These are phyloP conservation scores for Merluccius polli DNA, from an alignment of 2,797 vertebrate species.

Conservation along the genomic window DNA sequence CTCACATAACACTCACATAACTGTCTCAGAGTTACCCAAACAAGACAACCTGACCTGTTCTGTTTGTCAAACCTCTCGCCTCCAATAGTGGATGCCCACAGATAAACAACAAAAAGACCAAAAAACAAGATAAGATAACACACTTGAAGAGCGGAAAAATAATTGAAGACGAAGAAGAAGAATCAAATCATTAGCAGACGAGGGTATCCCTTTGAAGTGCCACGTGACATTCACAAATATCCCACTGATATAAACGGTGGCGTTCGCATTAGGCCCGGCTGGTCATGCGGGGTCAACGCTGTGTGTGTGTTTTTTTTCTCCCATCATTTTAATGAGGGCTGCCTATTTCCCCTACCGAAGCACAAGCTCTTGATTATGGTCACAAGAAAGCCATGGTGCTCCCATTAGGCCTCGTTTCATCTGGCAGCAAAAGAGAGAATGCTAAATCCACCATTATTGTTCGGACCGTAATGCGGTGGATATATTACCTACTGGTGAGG, in stretches of 20 bases:
- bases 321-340: conserved; percentile 17
- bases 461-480: conserved; percentile 20
- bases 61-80: conserved; percentile 54
- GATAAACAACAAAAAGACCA: conserved; percentile 17
- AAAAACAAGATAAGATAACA: conserved; percentile 8
- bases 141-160: not conserved
- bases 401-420: conserved; percentile 63
- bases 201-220: conserved; percentile 34
- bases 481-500: conserved; percentile 1
- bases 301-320: not conserved
- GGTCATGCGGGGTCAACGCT: conserved; percentile 44
- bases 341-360: conserved; percentile 54
- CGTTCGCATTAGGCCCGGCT: conserved; percentile 36
- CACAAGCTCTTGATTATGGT: conserved; percentile 60
- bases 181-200: conserved; percentile 45
- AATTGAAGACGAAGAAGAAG: conserved; percentile 17
- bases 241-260: conserved; percentile 9
- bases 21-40: conserved; percentile 38
- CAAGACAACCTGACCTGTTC: conserved; percentile 35
- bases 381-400: conserved; percentile 70
- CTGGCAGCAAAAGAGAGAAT: conserved; percentile 27
- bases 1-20: conserved; percentile 2
- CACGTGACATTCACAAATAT: conserved; percentile 51
- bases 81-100: no score
- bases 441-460: conserved; percentile 30